Base-by-base conservation (phyloP, 2,888 invertebrate species). In the Philereme vetulata region DNA sequence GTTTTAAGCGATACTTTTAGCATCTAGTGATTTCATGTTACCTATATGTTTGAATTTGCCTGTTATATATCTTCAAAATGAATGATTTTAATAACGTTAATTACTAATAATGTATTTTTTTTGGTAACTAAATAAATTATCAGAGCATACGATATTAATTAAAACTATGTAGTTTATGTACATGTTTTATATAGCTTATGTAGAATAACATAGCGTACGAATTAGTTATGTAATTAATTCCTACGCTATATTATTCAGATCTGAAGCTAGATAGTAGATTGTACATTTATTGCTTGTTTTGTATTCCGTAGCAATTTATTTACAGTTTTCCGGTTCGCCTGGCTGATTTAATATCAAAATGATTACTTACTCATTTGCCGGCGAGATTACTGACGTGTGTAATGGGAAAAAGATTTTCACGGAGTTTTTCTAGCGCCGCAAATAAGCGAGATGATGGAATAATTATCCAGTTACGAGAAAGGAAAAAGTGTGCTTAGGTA, bases 341-440 rank as follows among this genome's bases (percentile, higher is more conserved):
- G 60, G 51, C 54, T 62, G 60, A 71, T 59, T 68, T 81, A 84
- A 84, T 80, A 80, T 72, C 72, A 66, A 77, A 84, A 84, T 81
- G 78, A 86, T 85, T 51, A 62, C 57, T 7, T 38, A 78, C 80
- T 78, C 76, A 78, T 81, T 80, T 77, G 72, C 77, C 62, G 66
- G 54, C 64, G 67, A 51, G 66, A 75, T 81, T 77, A 77, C 75
- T 70, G 69, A 70, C 73, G 70, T 72, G 69, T 64, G 70, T 62
- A 57, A 81, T 79, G 77, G 68, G 78, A 74, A 80, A 84, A 78
- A 77, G 70, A 83, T 81, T 72, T 68, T 71, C 72, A 62, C 57
- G 56, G 72, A 70, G 55, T 58, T 56, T 61, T 64, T 53, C 55
- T 44, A 53, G 40, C 46, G 56, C 45, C 38, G 50, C 40, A 53